Evolutionary conservation across 2,113 vertebrate genomes (phyloP), one percentile per base, ranked within the genome.

Genomic region (Eptatretus burgeri): DNA sequence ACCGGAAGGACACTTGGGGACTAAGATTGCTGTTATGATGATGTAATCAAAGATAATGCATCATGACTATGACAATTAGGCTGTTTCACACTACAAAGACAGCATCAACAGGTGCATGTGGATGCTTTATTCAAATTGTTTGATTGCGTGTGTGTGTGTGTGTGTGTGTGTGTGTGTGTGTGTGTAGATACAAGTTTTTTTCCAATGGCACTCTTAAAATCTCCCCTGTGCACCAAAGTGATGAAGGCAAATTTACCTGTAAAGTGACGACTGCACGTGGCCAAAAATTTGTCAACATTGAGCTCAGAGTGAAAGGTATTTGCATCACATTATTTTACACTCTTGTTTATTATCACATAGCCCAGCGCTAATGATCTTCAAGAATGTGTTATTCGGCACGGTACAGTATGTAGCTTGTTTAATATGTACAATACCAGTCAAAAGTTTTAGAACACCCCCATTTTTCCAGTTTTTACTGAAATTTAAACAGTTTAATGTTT

Each of bases 121-220:
- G n/a, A 60, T 60, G 20, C 56, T n/a, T n/a, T 20, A 60, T 11
- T 60, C 56, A 11, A n/a, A 20, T 20, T 20, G 20, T 12, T 20
- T n/a, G 14, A 17, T 14, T 17, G 52, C 52, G 14, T 17, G 52
- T 16, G 52, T 56, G 52, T 17, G 18, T 56, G 14, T 56, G 52
- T 56, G 52, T 5, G 18, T 14, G 52, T 56, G 18, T 56, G 14
- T 60, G 56, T 60, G 20, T 11, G 20, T 60, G 56, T 60, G 56
- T 13, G 56, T 60, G 56, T 17, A 60, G 56, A 20, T 60, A 60
- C 56, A 60, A 10, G 9, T n/a, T 60, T n/a, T 20, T 60, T n/a
- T 13, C 56, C 56, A 60, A 60, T 20, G 56, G 56, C 56, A 60
- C 56, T n/a, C 56, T 60, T n/a, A 10, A 60, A 20, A 20, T 60